Evolutionary conservation across 2,797 vertebrate species (phyloP), one percentile per base, ranked within the genome.

Genomic region (Sebastes oblongus): DNA sequence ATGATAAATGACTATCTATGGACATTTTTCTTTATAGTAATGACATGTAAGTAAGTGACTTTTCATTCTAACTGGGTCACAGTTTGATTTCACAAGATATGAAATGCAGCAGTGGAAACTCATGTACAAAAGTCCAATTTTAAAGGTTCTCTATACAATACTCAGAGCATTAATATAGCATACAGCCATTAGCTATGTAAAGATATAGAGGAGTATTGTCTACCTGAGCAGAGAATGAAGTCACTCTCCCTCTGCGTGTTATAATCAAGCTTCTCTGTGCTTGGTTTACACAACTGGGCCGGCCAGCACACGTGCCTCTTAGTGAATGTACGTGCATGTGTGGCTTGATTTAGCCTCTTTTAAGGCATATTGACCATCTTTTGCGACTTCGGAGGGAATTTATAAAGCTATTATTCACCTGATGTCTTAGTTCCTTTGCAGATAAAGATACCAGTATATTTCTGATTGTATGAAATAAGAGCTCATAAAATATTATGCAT

Each of bases 11-110:
- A 11, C 10, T 13, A 12, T 34, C 34, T 50, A 6, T 11, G 27
- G 27, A 3, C 18, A 46, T 34, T 27, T 27, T 62, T 3, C 18
- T 30, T 4, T 14, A 4, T 4, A 14, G 34, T 46, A 54, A 78
- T 59, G 42, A 62, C 42, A 69, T 29, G 18, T n/a, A n/a, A n/a
- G n/a, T n/a, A 39, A 39, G 25, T 39, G 12, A 39, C 24, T 24
- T 54, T 27, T 22, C 7, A 14, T 69, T 61, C 42, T 39, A 77
- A 66, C 39, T 61, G 55, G 55, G 54, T 67, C 42, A 70, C 36
- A 32, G 46, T n/a, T 46, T 25, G n/a, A 61, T 66, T 54, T 24
- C 30, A 52, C 22, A 22, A 42, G 30, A 61, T 56, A 54, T 1
- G 6, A 18, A 50, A 50, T 18, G 46, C 46, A 50, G 46, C 4